Evolutionary conservation across 2,888 invertebrate species (phyloP).

Genomic region (Ctenicera cuprea): DNA sequence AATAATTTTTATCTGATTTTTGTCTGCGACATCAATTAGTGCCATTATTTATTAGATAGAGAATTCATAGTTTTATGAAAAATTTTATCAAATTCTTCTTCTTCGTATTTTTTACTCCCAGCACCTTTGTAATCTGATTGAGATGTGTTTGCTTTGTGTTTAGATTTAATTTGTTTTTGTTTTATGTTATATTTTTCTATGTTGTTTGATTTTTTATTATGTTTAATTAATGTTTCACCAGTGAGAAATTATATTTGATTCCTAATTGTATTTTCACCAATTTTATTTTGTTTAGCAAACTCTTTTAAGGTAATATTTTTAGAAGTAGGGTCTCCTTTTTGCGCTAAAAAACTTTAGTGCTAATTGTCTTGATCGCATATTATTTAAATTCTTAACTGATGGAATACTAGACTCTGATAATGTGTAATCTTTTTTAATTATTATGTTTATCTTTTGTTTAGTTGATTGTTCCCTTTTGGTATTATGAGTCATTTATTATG

Average conservation of each 20-base stretch:
- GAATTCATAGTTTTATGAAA: background rate
- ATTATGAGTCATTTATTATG: no score
- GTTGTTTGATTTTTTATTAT: conserved; percentile 13
- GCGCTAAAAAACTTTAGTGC: conserved; percentile 2
- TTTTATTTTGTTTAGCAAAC: conserved; percentile 8
- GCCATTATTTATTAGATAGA: conserved; percentile 13
- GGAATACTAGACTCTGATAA: conserved; percentile 16
- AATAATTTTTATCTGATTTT: conserved; percentile 6
- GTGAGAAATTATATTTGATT: conserved; percentile 7
- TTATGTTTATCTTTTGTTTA: conserved; percentile 5
- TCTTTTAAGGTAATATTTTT: conserved; percentile 5
- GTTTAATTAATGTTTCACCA: conserved; percentile 11
- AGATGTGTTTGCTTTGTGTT: background rate
- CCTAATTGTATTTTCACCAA: conserved; percentile 9
- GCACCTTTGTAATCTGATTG: conserved; percentile 6
- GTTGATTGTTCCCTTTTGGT: no score
- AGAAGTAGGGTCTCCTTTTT: conserved; percentile 8
- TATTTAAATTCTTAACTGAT: conserved; percentile 9
- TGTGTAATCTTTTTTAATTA: conserved; percentile 15
- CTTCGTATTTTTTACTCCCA: background rate
- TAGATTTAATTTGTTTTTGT: conserved; percentile 9
- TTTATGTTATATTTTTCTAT: conserved; percentile 4
- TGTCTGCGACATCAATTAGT: conserved; percentile 16
- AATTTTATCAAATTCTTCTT: conserved; percentile 4
- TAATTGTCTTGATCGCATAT: conserved; percentile 1